phyloP scores from a whole-genome alignment of 1,140 invertebrate genomes.

The Drosophila punjabiensis region DNA sequence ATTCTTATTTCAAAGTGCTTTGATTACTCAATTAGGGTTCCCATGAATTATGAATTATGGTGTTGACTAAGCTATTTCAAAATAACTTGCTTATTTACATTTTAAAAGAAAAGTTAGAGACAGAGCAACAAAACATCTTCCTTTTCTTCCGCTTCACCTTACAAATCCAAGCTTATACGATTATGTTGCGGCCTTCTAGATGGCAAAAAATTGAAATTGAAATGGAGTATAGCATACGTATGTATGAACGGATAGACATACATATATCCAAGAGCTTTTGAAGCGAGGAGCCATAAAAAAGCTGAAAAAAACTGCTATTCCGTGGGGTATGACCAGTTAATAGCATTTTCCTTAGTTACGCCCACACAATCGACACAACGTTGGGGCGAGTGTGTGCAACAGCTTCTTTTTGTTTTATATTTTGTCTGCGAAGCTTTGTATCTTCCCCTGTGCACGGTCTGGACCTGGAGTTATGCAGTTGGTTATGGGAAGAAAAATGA shows the following conservation, averaged over 20 bases:
- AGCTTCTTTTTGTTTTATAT: constrained; percentile 38
- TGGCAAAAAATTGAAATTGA: constrained; percentile 12
- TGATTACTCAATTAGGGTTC: no score
- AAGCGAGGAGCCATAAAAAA: constrained; percentile 35
- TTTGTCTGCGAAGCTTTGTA: constrained; percentile 14
- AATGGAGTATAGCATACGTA: constrained; percentile 23
- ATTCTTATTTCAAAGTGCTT: no score
- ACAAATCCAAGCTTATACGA: constrained; percentile 42
- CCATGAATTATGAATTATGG: no score
- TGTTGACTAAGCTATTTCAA: background rate
- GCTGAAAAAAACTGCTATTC: constrained; percentile 38
- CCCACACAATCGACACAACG: constrained; percentile 47
- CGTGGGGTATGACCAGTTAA: constrained; percentile 52
- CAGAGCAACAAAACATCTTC: constrained; percentile 12
- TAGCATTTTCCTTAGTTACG: constrained; percentile 43
- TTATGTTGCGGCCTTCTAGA: constrained; percentile 42
- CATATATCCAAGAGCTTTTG: constrained; percentile 23
- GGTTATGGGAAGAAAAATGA: constrained; percentile 33
- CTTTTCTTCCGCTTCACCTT: constrained; percentile 35
- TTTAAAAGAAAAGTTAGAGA: background rate
- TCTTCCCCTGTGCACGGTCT: constrained; percentile 4
- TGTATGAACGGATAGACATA: background rate
- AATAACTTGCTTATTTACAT: background rate
- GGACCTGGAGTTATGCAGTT: constrained; percentile 29
- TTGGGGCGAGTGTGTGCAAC: constrained; percentile 41